Conservation (phyloP, 2,888 invertebrate species). For the Drosophila incognita region DNA sequence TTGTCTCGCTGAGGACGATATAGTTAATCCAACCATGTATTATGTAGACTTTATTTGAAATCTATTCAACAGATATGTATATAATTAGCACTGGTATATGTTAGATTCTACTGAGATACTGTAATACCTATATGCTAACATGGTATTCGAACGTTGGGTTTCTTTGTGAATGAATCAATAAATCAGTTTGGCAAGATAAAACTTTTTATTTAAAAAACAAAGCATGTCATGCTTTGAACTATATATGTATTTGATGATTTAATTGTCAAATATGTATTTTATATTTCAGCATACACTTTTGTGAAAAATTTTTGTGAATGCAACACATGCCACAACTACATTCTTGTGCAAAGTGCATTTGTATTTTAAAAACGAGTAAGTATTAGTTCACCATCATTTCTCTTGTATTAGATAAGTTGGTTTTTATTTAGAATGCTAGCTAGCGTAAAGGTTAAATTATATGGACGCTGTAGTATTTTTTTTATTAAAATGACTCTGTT, state of each 20-base stretch:
- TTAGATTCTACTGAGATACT: not conserved
- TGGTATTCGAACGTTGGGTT: not conserved
- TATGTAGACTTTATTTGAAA: not conserved
- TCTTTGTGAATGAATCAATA: not conserved
- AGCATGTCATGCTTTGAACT: slow-evolving; percentile 14
- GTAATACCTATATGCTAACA: not conserved
- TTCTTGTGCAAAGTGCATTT: slow-evolving; percentile 50
- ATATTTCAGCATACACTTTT: slow-evolving; percentile 32
- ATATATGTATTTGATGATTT: slow-evolving; percentile 12
- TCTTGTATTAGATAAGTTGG: not conserved
- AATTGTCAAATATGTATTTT: slow-evolving; percentile 26
- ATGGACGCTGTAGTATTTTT: not conserved
- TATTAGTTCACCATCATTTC: slow-evolving; percentile 1
- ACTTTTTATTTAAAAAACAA: not conserved
- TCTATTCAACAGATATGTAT: not conserved
- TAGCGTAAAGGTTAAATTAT: not conserved
- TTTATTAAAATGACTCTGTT: not conserved
- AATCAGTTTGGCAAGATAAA: not conserved
- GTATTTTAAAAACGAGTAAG: slow-evolving; percentile 34
- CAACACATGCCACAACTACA: slow-evolving; percentile 14
- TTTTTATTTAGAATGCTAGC: not conserved
- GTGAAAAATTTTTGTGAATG: slow-evolving; percentile 54
- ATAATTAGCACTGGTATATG: not conserved
- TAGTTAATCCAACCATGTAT: not conserved
- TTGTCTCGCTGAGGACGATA: not conserved